Conservation (phyloP, 1,140 invertebrate species). For the Pseudomyrmex flavicornis region DNA sequence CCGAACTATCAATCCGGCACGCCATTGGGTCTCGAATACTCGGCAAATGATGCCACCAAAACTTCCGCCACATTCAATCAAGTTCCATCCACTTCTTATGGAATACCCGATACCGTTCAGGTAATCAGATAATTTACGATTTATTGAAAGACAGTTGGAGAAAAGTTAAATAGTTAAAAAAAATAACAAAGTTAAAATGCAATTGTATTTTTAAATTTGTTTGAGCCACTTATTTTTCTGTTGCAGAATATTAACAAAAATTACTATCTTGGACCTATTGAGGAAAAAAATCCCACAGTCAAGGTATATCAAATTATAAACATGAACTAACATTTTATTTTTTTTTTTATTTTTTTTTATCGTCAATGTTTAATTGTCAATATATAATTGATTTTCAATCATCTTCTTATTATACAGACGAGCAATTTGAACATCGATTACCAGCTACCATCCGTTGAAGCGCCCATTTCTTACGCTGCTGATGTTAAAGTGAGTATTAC, state of each 20-base stretch:
- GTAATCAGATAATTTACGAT: constrained; percentile 10
- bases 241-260: constrained; percentile 6
- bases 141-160: not conserved
- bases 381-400: not conserved
- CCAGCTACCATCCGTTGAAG: not conserved
- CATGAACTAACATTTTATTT: too few relatives aligned
- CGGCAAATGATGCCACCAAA: not conserved
- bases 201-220: not conserved
- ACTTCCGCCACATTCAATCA: not conserved
- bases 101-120: constrained; percentile 7
- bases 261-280: not conserved
- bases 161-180: too few relatives aligned
- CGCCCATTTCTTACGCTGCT: constrained; percentile 13
- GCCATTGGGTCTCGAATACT: constrained; percentile 7
- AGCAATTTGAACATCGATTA: not conserved
- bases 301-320: constrained; percentile 6
- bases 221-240: not conserved
- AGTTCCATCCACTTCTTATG: constrained; percentile 21
- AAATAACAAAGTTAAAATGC: too few relatives aligned
- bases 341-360: too few relatives aligned
- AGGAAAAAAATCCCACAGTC: not conserved
- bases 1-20: constrained; percentile 53
- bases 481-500: constrained; percentile 31
- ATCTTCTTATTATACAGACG: not conserved
- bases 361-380: not conserved